phyloP scores from a whole-genome alignment of 2,888 invertebrate genomes.

The Boloria selene region DNA sequence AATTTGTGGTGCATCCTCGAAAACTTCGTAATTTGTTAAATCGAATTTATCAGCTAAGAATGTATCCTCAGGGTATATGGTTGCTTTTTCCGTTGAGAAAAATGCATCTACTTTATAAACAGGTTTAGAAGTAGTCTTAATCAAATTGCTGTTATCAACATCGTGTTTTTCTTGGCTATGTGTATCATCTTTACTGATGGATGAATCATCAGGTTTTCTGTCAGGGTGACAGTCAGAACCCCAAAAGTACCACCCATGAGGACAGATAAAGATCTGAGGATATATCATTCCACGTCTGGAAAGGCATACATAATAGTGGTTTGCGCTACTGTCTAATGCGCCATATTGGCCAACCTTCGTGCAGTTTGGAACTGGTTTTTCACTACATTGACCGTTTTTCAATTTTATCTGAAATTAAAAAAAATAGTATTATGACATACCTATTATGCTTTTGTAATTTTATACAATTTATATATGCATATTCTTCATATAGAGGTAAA shows the following conservation, averaged over 20 bases:
- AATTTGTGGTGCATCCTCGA: conserved; percentile 51
- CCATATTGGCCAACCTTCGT: conserved; percentile 60
- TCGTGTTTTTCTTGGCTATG: background rate
- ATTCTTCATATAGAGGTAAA: no score
- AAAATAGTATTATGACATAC: background rate
- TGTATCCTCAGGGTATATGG: conserved; percentile 62
- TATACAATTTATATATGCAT: no score
- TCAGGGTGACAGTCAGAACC: conserved; percentile 64
- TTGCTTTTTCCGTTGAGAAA: conserved; percentile 66
- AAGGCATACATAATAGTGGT: conserved; percentile 73
- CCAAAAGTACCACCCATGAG: conserved; percentile 71
- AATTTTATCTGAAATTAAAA: conserved; percentile 62
- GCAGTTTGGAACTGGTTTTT: conserved; percentile 63
- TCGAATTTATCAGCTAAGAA: conserved; percentile 74
- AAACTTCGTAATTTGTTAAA: conserved; percentile 61
- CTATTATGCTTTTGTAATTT: no score
- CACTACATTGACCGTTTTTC: conserved; percentile 61
- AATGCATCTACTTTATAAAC: conserved; percentile 53
- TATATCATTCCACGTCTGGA: conserved; percentile 52
- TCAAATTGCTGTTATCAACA: background rate
- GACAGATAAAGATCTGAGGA: conserved; percentile 74
- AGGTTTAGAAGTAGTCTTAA: conserved; percentile 29
- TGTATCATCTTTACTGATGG: background rate
- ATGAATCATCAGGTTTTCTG: background rate
- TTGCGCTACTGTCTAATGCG: conserved; percentile 55